phyloP scores from a whole-genome alignment of 2,797 vertebrate genomes.

The Gymnothorax javanicus region DNA sequence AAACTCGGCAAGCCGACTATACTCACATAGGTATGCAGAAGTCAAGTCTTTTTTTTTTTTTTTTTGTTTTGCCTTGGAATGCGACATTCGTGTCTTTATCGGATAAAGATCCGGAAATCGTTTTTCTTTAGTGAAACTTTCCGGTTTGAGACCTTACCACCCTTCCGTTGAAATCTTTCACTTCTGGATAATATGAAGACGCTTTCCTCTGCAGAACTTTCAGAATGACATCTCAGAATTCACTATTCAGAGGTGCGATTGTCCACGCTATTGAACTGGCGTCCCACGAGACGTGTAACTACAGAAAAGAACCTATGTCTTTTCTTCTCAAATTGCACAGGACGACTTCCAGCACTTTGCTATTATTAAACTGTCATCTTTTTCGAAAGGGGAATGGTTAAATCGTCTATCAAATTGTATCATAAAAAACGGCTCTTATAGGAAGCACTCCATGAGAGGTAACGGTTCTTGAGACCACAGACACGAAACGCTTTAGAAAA shows the following conservation, averaged over 20 bases:
- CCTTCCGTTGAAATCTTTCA: background rate
- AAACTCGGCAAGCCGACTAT: background rate
- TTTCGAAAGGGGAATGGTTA: conserved; percentile 2
- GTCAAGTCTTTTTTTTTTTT: background rate
- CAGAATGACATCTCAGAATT: background rate
- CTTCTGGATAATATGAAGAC: background rate
- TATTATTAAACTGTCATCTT: conserved; percentile 15
- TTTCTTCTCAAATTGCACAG: background rate
- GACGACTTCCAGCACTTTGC: background rate
- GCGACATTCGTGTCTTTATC: background rate
- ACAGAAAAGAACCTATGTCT: background rate
- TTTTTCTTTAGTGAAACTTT: background rate
- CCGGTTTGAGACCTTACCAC: background rate
- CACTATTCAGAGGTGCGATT: background rate
- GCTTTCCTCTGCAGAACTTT: background rate
- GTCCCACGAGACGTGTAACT: background rate
- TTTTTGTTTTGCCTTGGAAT: background rate
- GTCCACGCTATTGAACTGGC: background rate
- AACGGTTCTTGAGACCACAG: background rate
- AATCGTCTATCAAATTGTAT: conserved; percentile 10
- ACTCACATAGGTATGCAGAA: background rate
- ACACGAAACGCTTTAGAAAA: background rate
- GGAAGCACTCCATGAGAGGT: background rate
- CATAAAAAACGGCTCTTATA: conserved; percentile 7
- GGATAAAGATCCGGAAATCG: background rate